Percentiles rank a stretch among this genome's conserved stretches.
Evolutionary conservation across 2,113 vertebrate genomes (phyloP).

Genomic region (Lutjanus erythropterus): DNA sequence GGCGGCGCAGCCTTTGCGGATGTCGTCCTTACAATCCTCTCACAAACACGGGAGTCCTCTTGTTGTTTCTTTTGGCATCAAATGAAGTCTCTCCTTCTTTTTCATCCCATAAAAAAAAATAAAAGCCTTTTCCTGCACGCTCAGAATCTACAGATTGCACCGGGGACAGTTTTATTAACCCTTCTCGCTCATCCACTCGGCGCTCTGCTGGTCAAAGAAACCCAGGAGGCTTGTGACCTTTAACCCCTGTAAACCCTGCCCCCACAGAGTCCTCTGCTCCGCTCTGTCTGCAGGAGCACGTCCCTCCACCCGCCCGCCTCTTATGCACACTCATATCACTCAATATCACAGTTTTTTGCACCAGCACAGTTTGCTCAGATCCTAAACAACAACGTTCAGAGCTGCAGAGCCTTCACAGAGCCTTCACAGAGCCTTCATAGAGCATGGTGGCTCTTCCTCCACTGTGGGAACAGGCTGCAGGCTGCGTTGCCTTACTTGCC

Average conservation of each 20-base stretch:
- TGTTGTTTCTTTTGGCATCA: background rate
- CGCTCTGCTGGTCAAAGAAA: constrained; percentile 85
- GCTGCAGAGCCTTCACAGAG: background rate
- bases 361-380: background rate
- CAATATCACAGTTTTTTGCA: background rate
- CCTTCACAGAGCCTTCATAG: background rate
- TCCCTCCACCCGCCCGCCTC: constrained; percentile 28
- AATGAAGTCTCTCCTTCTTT: background rate
- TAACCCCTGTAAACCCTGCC: constrained; percentile 81
- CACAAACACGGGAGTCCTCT: background rate
- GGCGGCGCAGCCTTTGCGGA: constrained; percentile 40
- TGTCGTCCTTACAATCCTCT: constrained; percentile 31
- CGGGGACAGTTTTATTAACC: background rate
- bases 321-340: background rate
- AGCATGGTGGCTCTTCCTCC: background rate
- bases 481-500: constrained; percentile 52
- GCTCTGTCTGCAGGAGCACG: constrained; percentile 33
- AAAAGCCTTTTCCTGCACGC: background rate
- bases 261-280: constrained; percentile 61
- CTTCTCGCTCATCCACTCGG: constrained; percentile 63
- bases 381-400: too few species aligned
- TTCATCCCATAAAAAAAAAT: background rate
- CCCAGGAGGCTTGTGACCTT: constrained; percentile 88
- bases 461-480: constrained; percentile 47
- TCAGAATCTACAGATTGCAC: background rate